A percentile compares a stretch with the other conserved stretches of the same genome.
Evolutionary conservation across 2,888 invertebrate genomes (phyloP).

Genomic region (Platycheirus rosarum): DNA sequence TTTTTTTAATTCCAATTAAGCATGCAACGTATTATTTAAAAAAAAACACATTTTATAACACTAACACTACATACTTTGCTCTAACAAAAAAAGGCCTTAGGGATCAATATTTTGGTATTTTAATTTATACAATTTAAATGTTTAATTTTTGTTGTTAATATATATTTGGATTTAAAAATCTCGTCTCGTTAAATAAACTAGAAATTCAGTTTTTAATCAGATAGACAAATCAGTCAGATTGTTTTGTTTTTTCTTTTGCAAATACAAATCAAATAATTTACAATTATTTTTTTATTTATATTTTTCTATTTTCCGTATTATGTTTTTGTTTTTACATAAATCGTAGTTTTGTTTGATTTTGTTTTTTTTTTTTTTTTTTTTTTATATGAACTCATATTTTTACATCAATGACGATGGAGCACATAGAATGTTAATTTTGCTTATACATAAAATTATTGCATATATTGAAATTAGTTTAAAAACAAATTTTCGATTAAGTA

Average conservation of each 20-base stretch:
- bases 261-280: conserved; percentile 38
- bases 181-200: no score
- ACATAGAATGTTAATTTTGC: conserved; percentile 67
- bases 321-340: conserved; percentile 15
- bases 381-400: conserved; percentile 67
- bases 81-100: no score
- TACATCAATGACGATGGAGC: conserved; percentile 74
- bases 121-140: background rate
- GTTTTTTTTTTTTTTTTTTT: conserved; percentile 38
- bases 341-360: conserved; percentile 41
- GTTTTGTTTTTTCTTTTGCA: conserved; percentile 17
- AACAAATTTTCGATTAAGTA: conserved; percentile 9
- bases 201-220: conserved; percentile 26
- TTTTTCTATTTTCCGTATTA: conserved; percentile 11
- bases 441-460: conserved; percentile 61
- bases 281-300: conserved; percentile 10
- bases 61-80: conserved; percentile 13
- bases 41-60: conserved; percentile 8
- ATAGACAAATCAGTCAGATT: conserved; percentile 69
- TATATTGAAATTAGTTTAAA: conserved; percentile 30
- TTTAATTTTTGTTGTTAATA: conserved; percentile 24
- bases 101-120: no score
- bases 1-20: conserved; percentile 18
- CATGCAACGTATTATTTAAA: conserved; percentile 39
- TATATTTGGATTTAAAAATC: conserved; percentile 17